phyloP scores from a whole-genome alignment of 2,888 invertebrate genomes.

The Scaptodrosophila latifasciaeformis region DNA sequence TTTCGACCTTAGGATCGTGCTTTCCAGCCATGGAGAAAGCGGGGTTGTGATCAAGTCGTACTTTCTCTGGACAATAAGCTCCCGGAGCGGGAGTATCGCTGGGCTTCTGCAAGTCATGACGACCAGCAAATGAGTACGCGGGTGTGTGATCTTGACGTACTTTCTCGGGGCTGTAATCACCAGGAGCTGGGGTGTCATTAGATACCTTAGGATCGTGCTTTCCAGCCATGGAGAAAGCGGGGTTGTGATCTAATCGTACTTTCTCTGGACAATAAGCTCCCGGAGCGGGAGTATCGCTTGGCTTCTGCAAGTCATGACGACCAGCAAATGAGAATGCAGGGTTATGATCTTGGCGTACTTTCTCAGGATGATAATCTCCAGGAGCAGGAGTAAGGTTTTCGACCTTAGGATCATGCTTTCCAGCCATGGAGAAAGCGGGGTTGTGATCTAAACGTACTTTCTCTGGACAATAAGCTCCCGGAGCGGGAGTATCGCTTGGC shows the following conservation, averaged over 20 bases:
- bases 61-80: conserved; percentile 78
- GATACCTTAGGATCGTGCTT: conserved; percentile 47
- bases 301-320: conserved; percentile 77
- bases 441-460: conserved; percentile 77
- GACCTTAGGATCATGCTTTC: conserved; percentile 79
- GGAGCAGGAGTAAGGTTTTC: conserved; percentile 81
- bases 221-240: conserved; percentile 76
- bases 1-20: conserved; percentile 75
- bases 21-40: conserved; percentile 76
- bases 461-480: conserved; percentile 81
- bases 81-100: conserved; percentile 80
- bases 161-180: conserved; percentile 77
- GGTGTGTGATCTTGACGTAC: conserved; percentile 72
- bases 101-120: conserved; percentile 77
- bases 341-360: conserved; percentile 73
- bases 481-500: conserved; percentile 78
- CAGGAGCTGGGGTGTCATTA: conserved; percentile 72
- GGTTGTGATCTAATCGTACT: conserved; percentile 75
- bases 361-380: conserved; percentile 78
- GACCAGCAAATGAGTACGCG: conserved; percentile 79
- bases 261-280: conserved; percentile 77
- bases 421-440: conserved; percentile 79
- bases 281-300: conserved; percentile 78
- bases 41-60: conserved; percentile 76
- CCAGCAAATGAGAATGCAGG: conserved; percentile 79